phyloP scores from a whole-genome alignment of 2,113 vertebrate species.

The Marcusenius ussheri region DNA sequence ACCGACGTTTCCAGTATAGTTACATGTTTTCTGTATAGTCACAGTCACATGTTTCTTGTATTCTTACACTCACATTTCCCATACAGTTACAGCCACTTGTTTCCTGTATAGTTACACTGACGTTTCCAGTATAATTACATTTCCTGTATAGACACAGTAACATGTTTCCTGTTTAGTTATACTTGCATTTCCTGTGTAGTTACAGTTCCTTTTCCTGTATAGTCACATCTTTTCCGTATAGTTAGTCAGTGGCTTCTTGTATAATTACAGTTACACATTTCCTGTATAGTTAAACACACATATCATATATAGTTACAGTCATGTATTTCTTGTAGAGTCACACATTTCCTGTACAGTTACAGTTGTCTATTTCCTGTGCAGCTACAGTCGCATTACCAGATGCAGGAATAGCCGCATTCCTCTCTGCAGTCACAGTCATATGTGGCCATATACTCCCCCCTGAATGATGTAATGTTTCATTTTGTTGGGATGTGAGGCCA shows the following conservation, averaged over 20 bases:
- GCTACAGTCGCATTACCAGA: background rate
- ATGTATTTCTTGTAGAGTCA: too few relatives aligned
- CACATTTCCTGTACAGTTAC: background rate
- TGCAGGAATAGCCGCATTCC: background rate
- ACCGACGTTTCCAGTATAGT: background rate
- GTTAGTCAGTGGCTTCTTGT: background rate
- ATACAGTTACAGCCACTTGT: background rate
- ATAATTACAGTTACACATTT: background rate
- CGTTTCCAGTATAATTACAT: background rate
- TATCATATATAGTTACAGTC: background rate
- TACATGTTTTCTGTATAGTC: background rate
- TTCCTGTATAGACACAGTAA: background rate
- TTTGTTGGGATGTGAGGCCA: background rate
- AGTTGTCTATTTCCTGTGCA: background rate
- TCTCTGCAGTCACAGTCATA: background rate
- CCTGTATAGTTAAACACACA: background rate
- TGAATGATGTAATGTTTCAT: background rate
- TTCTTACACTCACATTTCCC: background rate
- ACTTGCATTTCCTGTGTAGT: background rate
- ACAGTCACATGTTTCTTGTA: background rate
- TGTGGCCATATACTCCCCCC: background rate
- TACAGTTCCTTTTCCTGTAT: background rate
- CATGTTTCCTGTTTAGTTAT: background rate
- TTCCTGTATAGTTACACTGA: background rate
- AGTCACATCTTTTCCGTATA: background rate